Base-by-base conservation (phyloP, 2,113 vertebrate species). In the Tenrec ecaudatus region DNA sequence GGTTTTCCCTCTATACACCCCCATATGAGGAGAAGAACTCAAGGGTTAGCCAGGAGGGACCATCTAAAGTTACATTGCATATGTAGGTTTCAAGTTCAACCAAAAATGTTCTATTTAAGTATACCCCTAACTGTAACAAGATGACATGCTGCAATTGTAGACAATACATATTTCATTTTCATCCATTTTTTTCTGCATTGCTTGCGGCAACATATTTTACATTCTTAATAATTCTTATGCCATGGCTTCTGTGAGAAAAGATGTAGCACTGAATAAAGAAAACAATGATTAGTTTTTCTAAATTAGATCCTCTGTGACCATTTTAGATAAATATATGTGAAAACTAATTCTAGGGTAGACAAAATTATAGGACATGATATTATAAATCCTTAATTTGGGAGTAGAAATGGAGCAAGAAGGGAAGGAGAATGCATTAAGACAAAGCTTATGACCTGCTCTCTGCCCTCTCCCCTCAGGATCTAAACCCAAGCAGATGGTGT, bases 191-290 rank as follows among this genome's bases (percentile, higher is more conserved):
- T 89, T 62, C 36, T 68, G 36, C 29, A 95, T 80, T 83, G 86
- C 38, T 92, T 95, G 29, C 7, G 53, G 73, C 27, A 71, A 78
- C 31, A 80, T 73, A 91, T 89, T 89, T 91, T 79, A 81, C 4
- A 88, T 33, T 43, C 6, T 94, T 22, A 66, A n/a, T 58, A 90
- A 91, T 89, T 76, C 47, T 80, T 69, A 84, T n/a, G 27, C 11
- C 36, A 80, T 69, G 43, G 31, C n/a, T 95, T 90, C 62, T 57
- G 0, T 17, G 6, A 90, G 29, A 85, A 79, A 7, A 90, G 82
- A 93, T 40, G 57, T 16, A 25, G 90, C 76, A 40, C 47, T 83
- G 20, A 89, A 85, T 17, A 88, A 60, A 92, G 40, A 79, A 82
- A 38, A 68, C 27, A 71, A 43, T 25, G 36, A 33, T 89, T 14